Conservation (phyloP, 2,113 vertebrate genomes). For the Psammodynastes pulverulentus region DNA sequence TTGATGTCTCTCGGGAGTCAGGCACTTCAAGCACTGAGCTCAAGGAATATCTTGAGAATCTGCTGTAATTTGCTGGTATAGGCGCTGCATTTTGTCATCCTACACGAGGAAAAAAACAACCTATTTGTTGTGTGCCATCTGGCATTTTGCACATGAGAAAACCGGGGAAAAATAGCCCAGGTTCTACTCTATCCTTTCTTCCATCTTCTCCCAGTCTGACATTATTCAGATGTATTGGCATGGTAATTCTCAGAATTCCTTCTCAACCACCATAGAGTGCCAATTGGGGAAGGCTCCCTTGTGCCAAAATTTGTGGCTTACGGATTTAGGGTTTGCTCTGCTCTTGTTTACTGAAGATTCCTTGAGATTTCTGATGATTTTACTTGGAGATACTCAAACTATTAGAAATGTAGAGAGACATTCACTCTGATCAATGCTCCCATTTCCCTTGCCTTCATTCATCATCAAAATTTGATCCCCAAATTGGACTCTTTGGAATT, state of each 20-base stretch:
- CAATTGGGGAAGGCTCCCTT: not conserved
- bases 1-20: not conserved
- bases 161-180: not conserved
- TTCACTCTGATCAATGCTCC: not conserved
- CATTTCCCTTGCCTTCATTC: not conserved
- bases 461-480: not conserved
- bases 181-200: not conserved
- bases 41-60: not conserved
- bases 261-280: not conserved
- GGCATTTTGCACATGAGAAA: not conserved
- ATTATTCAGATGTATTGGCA: not conserved
- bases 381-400: not conserved
- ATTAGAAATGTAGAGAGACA: not conserved
- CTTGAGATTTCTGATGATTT: not conserved
- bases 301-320: not conserved
- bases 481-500: not conserved
- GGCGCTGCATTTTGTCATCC: not conserved
- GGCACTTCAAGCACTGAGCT: not conserved
- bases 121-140: not conserved
- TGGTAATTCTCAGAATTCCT: not conserved
- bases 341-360: not conserved
- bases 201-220: not conserved
- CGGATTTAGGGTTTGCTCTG: not conserved
- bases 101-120: not conserved
- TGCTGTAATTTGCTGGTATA: not conserved